Evolutionary conservation across 2,797 vertebrate genomes (phyloP).

Genomic region (Trichosurus vulpecula): DNA sequence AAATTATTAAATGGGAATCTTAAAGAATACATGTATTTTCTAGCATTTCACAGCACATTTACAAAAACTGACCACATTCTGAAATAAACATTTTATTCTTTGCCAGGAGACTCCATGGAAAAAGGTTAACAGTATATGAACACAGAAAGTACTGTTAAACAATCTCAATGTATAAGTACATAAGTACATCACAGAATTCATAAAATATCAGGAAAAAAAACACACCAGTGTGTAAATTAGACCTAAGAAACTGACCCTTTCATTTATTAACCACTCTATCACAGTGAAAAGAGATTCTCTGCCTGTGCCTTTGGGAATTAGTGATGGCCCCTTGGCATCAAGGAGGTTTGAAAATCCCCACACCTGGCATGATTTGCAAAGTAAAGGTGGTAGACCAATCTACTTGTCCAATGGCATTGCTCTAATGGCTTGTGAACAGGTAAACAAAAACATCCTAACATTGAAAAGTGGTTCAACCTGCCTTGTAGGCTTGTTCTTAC

Average conservation of each 20-base stretch:
- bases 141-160: conserved; percentile 98
- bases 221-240: conserved; percentile 90
- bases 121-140: conserved; percentile 98
- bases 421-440: conserved; percentile 86
- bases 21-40: not conserved
- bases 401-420: conserved; percentile 80
- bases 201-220: conserved; percentile 86
- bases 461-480: conserved; percentile 85
- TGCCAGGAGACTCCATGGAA: conserved; percentile 97
- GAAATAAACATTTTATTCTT: conserved; percentile 99
- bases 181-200: conserved; percentile 91
- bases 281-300: conserved; percentile 81
- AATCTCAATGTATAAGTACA: conserved; percentile 95
- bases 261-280: conserved; percentile 85
- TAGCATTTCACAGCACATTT: not conserved
- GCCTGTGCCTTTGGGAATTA: conserved; percentile 76
- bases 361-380: conserved; percentile 64
- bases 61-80: conserved; percentile 62
- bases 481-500: conserved; percentile 87
- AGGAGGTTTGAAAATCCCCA: conserved; percentile 65
- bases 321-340: conserved; percentile 71
- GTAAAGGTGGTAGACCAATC: conserved; percentile 75
- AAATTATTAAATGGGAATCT: not conserved
- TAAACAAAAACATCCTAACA: conserved; percentile 87
- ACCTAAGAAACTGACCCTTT: conserved; percentile 88